A percentile compares a stretch with the other conserved stretches of the same genome.
Evolutionary conservation across 2,797 vertebrate species (phyloP).

Genomic region (Sternotherus odoratus): DNA sequence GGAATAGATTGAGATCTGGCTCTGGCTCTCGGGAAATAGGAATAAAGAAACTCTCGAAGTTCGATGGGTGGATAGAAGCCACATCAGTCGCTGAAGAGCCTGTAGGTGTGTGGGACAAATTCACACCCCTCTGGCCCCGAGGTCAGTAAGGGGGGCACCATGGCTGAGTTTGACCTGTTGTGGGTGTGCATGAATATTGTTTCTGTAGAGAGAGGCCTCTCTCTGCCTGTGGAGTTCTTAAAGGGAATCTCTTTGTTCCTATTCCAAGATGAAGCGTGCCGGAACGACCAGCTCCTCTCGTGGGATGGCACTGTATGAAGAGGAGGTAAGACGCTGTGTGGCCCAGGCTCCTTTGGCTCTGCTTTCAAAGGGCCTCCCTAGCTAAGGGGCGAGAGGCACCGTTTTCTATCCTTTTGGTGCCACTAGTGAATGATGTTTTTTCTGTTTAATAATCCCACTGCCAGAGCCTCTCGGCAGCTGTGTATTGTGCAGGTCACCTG

Average conservation of each 20-base stretch:
- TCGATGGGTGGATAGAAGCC: neutral
- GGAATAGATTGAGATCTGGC: neutral
- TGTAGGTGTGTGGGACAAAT: neutral
- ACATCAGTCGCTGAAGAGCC: neutral
- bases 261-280: slow-evolving; percentile 89
- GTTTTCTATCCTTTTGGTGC: neutral
- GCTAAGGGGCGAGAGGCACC: neutral
- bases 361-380: neutral
- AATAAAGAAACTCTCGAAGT: neutral
- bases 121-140: rapidly evolving
- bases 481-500: neutral
- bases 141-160: rapidly evolving
- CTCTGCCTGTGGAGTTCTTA: rapidly evolving
- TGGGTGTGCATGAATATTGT: rapidly evolving
- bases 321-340: slow-evolving; percentile 86
- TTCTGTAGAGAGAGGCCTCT: rapidly evolving
- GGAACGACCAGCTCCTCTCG: slow-evolving; percentile 89
- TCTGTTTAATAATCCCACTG: neutral
- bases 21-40: neutral
- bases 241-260: neutral
- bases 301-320: slow-evolving; percentile 95
- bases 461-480: neutral
- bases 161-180: neutral
- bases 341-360: neutral
- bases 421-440: neutral